Percentiles rank a stretch among this genome's conserved stretches.
phyloP scores from a whole-genome alignment of 2,113 vertebrate species.

The Macrotus californicus region DNA sequence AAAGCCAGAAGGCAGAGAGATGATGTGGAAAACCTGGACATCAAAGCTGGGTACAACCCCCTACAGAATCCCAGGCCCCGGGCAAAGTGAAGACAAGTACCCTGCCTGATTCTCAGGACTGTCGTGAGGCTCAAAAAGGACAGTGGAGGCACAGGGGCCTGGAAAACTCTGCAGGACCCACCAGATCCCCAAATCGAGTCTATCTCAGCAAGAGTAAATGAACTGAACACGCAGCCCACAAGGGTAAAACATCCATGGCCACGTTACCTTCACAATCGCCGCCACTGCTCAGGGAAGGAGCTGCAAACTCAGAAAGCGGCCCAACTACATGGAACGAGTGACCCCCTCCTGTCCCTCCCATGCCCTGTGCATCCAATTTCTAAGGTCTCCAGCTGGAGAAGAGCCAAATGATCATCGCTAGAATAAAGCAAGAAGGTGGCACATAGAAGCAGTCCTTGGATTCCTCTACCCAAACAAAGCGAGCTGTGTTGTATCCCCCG shows the following conservation, averaged over 20 bases:
- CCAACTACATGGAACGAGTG: neutral
- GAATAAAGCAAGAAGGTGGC: neutral
- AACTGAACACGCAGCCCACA: neutral
- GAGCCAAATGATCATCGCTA: neutral
- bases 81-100: neutral
- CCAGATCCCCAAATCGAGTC: neutral
- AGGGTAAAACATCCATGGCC: neutral
- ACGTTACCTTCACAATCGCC: rapidly evolving
- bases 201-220: neutral
- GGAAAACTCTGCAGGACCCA: neutral
- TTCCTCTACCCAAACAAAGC: neutral
- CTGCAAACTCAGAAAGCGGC: neutral
- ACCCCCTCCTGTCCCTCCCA: neutral
- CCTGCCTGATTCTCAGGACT: neutral
- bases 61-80: neutral
- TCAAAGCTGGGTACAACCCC: neutral
- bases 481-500: neutral
- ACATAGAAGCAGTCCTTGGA: neutral
- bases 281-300: neutral
- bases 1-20: neutral
- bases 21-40: neutral
- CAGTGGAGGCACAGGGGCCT: neutral
- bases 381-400: neutral
- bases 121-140: neutral
- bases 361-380: neutral